Base-by-base conservation (phyloP, 2,888 invertebrate species). In the Drosophila niveifrons region DNA sequence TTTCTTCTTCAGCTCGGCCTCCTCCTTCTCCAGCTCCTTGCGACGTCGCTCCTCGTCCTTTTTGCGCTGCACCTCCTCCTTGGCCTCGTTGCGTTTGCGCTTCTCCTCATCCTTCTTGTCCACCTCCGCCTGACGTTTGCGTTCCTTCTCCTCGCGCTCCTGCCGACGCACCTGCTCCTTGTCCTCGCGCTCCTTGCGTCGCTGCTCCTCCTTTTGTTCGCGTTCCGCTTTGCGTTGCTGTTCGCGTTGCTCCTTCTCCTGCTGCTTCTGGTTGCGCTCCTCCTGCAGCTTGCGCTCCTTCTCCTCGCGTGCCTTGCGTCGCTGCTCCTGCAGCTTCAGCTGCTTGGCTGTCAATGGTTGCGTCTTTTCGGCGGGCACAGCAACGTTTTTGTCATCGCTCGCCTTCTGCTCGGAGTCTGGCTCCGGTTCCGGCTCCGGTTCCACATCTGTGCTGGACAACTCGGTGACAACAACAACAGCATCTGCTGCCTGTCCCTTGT, bases 1-100 rank as follows among this genome's bases (percentile, higher is more conserved):
- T 78, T 96, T 96, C 88, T 96, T 96, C 79, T 95, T 96, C 10
- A 95, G 94, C 90, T 96, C 95, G 56, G 94, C 94, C 91, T 96
- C 96, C 78, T 95, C 93, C 81, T 94, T 96, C 81, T 95, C 94
- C 56, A 93, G 93, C 78, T 94, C 94, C 78, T 94, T 96, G 91
- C 93, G 94, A 75, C 90, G 90, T 0, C 90, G 91, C 48, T 93
- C 92, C 36, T 93, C 93, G 53, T 92, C 92, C 46, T 90, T 91
- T 67, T 92, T 91, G 47, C 91, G 89, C 55, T 72, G 86, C 43
- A 79, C 47, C 36, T 91, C 92, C 63, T 90, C 92, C 34, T 92
- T 91, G 91, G 92, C 91, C 80, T 89, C 92, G 44, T 92, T 90
- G 78, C 93, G 86, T 70, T 90, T 90, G 83, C 93, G 91, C 23